Evolutionary conservation across 1,140 invertebrate species (phyloP), one percentile per base, ranked within the genome.

Genomic region (Rhopalosiphum padi): DNA sequence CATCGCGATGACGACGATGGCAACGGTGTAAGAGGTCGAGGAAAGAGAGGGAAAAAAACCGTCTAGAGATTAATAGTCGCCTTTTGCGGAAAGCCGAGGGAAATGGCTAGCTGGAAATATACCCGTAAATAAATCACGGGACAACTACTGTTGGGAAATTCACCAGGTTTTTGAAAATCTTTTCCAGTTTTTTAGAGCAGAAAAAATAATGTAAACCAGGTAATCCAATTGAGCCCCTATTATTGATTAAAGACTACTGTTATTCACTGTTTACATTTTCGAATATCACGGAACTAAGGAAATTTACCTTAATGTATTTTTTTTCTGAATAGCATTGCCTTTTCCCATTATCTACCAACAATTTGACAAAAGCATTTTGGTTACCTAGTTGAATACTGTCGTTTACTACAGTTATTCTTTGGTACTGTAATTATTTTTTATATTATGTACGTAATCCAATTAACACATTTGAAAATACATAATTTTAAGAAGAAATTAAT

Each of bases 11-110:
- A 92, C 41, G 55, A 51, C 60, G 60, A 68, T 23, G 87, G 37
- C 25, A 43, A 43, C 1, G 53, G 77, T 35, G 68, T 82, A 77
- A 82, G 48, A 51, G 46, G 35, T 25, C 15, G 91, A 37, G 91
- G 91, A 41, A 37, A 86, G 82, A 30, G 48, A 53, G 48, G 82
- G 6, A 35, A 41, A 53, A 86, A 85, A 93, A 93, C 82, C 77
- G 91, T 93, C 82, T 93, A 93, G 91, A 93, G 91, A 93, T 93
- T 93, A 93, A 93, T 93, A 85, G 91, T 85, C 35, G 82, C 60
- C 77, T 83, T 92, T 92, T 83, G 91, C 60, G 77, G 60, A 82
- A 55, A 89, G 89, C 53, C 25, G 55, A 43, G 53, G 37, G 89
- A 90, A 90, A 90, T 43, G 41, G 89, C 53, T 68, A 68, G 55